Conservation (phyloP, 2,113 vertebrate genomes). For the Mobula hypostoma region DNA sequence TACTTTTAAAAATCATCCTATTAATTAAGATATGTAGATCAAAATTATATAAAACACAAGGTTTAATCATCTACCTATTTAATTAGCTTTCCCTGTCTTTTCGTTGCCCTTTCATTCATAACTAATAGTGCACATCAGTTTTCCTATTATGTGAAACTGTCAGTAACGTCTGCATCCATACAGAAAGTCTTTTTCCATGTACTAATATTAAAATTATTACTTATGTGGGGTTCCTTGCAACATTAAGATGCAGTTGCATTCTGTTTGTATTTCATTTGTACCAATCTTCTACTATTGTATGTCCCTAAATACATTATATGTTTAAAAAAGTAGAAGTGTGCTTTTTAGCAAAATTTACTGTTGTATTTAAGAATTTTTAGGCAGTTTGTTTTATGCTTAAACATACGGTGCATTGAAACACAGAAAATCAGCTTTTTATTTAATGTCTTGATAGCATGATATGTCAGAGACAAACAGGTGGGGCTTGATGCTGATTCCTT, state of each 20-base stretch:
- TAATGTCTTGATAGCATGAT: slow-evolving; percentile 12
- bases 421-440: slow-evolving; percentile 19
- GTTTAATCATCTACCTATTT: background rate
- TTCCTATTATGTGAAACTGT: background rate
- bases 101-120: background rate
- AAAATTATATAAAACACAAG: background rate
- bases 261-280: slow-evolving; percentile 1
- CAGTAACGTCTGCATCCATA: background rate
- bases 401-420: background rate
- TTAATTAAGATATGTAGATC: background rate
- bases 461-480: background rate
- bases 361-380: slow-evolving; percentile 16
- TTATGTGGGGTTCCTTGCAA: background rate
- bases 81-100: background rate
- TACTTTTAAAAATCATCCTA: background rate
- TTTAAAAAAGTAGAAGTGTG: background rate
- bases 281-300: background rate
- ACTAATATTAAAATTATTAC: background rate
- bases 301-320: background rate
- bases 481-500: background rate
- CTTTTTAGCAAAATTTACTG: background rate
- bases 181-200: background rate
- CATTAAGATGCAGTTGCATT: background rate
- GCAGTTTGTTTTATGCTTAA: background rate
- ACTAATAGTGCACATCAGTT: background rate